phyloP scores from a whole-genome alignment of 2,797 vertebrate species.

The Crenichthys baileyi region DNA sequence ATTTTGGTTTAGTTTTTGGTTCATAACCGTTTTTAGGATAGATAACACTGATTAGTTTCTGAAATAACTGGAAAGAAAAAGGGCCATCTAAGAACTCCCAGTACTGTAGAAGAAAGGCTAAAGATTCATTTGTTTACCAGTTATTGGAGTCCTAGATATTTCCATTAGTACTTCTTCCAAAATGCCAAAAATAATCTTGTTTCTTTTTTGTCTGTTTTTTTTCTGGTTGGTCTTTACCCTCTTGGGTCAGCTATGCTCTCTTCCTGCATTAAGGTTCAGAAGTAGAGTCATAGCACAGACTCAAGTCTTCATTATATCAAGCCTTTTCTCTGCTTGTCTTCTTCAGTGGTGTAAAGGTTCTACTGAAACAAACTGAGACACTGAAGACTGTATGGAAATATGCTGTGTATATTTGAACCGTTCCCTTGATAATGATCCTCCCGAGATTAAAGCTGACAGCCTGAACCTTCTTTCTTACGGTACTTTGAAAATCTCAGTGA shows the following conservation, averaged over 20 bases:
- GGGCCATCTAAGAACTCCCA: no score
- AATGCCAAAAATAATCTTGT: constrained; percentile 3
- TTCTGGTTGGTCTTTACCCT: not conserved
- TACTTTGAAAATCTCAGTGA: constrained; percentile 13
- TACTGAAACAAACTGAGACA: constrained; percentile 11
- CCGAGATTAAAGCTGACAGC: constrained; percentile 27
- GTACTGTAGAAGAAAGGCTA: not conserved
- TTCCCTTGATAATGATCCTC: constrained; percentile 24
- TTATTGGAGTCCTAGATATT: constrained; percentile 17
- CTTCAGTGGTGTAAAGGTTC: constrained; percentile 1
- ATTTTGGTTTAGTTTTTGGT: not conserved
- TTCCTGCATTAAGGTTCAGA: not conserved
- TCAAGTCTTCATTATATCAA: constrained; percentile 6
- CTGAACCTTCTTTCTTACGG: constrained; percentile 19
- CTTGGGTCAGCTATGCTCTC: not conserved
- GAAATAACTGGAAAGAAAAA: no score
- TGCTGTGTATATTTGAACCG: not conserved
- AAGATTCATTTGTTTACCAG: not conserved
- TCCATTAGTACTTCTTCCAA: constrained; percentile 7
- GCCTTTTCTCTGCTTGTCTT: not conserved
- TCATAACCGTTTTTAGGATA: no score
- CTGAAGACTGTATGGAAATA: constrained; percentile 2
- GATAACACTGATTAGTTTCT: no score
- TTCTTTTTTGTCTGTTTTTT: constrained; percentile 1
- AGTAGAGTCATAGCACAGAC: constrained; percentile 4